Percentiles rank a stretch among this genome's conserved stretches.
Evolutionary conservation across 2,113 vertebrate species (phyloP).

Genomic region (Seriola rivoliana): DNA sequence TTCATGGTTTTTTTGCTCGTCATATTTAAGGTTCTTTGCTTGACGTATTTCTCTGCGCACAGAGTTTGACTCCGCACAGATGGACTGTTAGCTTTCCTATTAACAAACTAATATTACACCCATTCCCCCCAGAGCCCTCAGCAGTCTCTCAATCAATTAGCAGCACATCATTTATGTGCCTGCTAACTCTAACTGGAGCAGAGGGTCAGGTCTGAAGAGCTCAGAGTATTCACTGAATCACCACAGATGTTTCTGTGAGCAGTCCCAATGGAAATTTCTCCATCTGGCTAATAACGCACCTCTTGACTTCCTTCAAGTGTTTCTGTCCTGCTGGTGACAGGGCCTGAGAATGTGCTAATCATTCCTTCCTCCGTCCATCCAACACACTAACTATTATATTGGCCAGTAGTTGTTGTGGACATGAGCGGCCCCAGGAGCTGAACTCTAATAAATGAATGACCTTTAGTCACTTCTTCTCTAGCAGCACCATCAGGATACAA

Average conservation of each 20-base stretch:
- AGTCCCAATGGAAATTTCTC: neutral
- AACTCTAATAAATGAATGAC: neutral
- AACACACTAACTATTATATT: neutral
- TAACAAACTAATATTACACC: neutral
- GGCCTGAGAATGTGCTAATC: neutral
- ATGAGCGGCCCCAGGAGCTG: neutral
- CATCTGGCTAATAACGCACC: neutral
- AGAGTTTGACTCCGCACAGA: neutral
- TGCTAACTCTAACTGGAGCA: slow-evolving; percentile 18
- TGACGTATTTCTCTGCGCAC: slow-evolving; percentile 6
- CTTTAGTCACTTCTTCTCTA: neutral
- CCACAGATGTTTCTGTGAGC: slow-evolving; percentile 27
- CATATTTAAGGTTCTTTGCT: neutral
- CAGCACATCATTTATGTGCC: neutral
- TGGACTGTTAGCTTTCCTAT: neutral
- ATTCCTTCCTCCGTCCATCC: neutral
- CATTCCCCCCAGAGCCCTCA: slow-evolving; percentile 1
- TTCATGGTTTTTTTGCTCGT: neutral
- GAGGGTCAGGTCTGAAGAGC: slow-evolving; percentile 22
- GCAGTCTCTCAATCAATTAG: slow-evolving; percentile 26
- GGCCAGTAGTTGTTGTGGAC: neutral
- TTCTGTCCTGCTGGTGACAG: neutral
- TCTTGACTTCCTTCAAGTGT: neutral
- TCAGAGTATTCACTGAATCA: neutral
- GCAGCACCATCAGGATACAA: neutral